Evolutionary conservation across 2,113 vertebrate species (phyloP).

Genomic region (Rhabdomys dilectus): DNA sequence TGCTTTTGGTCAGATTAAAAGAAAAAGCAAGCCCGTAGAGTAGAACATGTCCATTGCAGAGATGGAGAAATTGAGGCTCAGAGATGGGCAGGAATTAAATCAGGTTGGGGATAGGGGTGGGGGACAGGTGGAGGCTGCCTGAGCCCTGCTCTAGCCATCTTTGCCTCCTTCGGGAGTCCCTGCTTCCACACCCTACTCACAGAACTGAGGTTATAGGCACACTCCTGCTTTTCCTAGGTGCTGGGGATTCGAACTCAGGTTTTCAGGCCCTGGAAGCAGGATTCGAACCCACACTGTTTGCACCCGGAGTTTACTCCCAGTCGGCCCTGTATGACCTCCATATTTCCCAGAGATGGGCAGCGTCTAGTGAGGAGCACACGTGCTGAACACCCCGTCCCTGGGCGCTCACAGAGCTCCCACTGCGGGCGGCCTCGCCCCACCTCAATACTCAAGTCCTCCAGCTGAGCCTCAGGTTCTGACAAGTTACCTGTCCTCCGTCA

Average conservation of each 20-base stretch:
- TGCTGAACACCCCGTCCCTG: not conserved
- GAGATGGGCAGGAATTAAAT: not conserved
- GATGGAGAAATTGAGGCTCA: not conserved
- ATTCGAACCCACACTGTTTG: not conserved
- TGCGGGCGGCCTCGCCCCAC: fast-evolving
- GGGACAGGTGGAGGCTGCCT: not conserved
- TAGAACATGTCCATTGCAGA: not conserved
- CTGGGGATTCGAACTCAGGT: not conserved
- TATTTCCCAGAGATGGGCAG: not conserved
- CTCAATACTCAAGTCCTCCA: not conserved
- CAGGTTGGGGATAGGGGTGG: not conserved
- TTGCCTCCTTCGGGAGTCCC: not conserved
- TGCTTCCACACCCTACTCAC: not conserved
- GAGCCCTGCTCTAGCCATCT: not conserved
- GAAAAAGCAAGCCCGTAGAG: not conserved
- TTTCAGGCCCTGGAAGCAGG: not conserved
- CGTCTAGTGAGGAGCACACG: not conserved
- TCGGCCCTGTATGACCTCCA: not conserved
- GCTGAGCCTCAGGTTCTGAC: not conserved
- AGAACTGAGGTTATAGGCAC: not conserved
- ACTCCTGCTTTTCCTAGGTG: not conserved
- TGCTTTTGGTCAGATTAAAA: not conserved
- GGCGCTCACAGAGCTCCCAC: not conserved
- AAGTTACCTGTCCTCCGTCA: fast-evolving
- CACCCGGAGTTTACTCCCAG: not conserved